Evolutionary conservation across 1,140 invertebrate genomes (phyloP).

Genomic region (Potamilus streckersoni): DNA sequence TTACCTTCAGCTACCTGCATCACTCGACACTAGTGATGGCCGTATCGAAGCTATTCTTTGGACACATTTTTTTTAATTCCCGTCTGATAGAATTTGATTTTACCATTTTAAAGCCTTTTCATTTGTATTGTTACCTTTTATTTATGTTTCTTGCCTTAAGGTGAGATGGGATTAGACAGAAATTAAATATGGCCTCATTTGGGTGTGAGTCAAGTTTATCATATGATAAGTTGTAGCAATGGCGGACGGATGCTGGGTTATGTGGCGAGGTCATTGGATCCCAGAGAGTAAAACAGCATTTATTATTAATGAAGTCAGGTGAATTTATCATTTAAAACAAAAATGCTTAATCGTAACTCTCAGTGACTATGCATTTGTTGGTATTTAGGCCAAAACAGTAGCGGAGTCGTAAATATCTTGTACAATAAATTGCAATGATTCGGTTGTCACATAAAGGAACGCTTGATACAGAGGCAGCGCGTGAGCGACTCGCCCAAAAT

Average conservation of each 20-base stretch:
- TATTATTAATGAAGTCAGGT: too few relatives aligned
- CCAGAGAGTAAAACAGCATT: too few relatives aligned
- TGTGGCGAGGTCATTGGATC: not conserved
- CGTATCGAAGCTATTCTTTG: not conserved
- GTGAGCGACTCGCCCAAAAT: too few relatives aligned
- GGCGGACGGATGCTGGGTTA: slow-evolving; percentile 27
- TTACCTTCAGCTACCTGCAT: slow-evolving; percentile 29
- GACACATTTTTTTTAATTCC: slow-evolving; percentile 14
- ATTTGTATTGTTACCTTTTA: not conserved
- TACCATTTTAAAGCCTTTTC: not conserved
- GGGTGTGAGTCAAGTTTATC: slow-evolving; percentile 21
- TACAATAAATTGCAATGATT: too few relatives aligned
- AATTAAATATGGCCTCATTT: slow-evolving; percentile 25
- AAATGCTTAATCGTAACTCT: too few relatives aligned
- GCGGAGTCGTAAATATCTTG: too few relatives aligned
- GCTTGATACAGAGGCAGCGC: too few relatives aligned
- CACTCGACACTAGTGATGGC: slow-evolving; percentile 7
- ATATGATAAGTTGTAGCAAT: slow-evolving; percentile 32
- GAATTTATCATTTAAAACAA: too few relatives aligned
- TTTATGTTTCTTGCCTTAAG: slow-evolving; percentile 16
- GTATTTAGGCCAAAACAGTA: too few relatives aligned
- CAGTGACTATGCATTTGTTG: too few relatives aligned
- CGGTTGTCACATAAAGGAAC: too few relatives aligned
- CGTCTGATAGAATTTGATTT: slow-evolving; percentile 1
- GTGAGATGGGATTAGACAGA: slow-evolving; percentile 27